Base-by-base conservation (phyloP, 2,113 vertebrate species). In the Oreamnos americanus region DNA sequence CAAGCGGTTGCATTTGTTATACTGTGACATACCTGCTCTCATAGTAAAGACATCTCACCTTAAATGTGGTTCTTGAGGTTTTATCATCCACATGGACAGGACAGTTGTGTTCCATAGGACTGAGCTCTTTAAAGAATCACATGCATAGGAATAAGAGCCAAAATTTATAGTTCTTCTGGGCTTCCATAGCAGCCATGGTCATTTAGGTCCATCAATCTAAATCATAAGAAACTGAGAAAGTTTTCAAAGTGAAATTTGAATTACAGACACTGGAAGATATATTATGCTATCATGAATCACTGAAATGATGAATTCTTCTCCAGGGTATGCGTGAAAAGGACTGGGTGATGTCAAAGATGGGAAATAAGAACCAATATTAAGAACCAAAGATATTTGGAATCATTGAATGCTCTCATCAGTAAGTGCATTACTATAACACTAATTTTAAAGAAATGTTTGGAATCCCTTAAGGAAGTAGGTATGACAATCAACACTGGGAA, bases 221-320 rank as follows among this genome's bases (percentile, higher is more conserved):
- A 62, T 57, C 19, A 51, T 8, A 93, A 91, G 23, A 13, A 64
- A 19, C 21, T 91, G 64, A 74, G 55, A 92, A 57, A 71, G 43
- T 94, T 96, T 92, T 60, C 17, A 47, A 91, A 91, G 45, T 91
- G 11, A 91, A 90, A 91, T 96, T 78, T 92, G 30, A 58, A 47
- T 51, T 57, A 47, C 2, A 62, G 62, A 88, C 28, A 58, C 49
- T 76, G n/a, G 45, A 62, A 4, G 58, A 53, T 60, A 57, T 85
- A 53, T 82, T 90, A 49, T 28, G 47, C 26, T 36, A 33, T 39
- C 26, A 78, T n/a, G 53, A 90, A 76, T 76, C 64, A 76, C 6
- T 91, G 39, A 93, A 90, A 67, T 64, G 45, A 87, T 25, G 39
- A 19, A 82, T 64, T 92, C 33, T 91, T 86, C 33, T 64, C 28